Evolutionary conservation across 30 jellyfish, hydroid and myxozoan genomes (phyloP).

Genomic region (Aurelia sp.): DNA sequence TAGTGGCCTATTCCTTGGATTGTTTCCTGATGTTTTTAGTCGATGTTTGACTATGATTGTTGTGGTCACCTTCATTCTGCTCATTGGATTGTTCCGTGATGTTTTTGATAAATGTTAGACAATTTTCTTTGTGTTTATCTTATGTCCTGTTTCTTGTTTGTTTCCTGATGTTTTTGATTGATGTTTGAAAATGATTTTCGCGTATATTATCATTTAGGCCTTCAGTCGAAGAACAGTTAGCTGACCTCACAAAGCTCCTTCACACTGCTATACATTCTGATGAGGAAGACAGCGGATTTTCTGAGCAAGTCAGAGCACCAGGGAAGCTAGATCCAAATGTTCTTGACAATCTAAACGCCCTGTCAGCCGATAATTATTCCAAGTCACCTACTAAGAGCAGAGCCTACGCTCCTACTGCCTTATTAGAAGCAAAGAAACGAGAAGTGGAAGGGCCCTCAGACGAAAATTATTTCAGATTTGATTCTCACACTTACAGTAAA

Average conservation of each 20-base stretch:
- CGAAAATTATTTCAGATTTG: constrained; percentile 26
- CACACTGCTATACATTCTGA: constrained; percentile 84
- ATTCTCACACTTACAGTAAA: constrained; percentile 7
- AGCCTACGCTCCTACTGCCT: constrained; percentile 69
- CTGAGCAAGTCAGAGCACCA: constrained; percentile 70
- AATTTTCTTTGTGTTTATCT: too few relatives aligned
- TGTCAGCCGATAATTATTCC: constrained; percentile 57
- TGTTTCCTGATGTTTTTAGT: too few relatives aligned
- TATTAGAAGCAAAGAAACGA: constrained; percentile 51
- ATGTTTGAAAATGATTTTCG: too few relatives aligned
- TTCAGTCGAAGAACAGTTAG: constrained; percentile 89
- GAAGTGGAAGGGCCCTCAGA: constrained; percentile 67
- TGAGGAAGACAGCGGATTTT: constrained; percentile 76
- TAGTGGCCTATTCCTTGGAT: too few relatives aligned
- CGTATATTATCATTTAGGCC: constrained; percentile 52
- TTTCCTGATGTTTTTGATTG: too few relatives aligned
- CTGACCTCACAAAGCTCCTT: constrained; percentile 83
- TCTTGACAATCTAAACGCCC: constrained; percentile 67
- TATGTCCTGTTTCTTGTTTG: too few relatives aligned
- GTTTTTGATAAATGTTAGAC: too few relatives aligned
- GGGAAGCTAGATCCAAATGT: constrained; percentile 83
- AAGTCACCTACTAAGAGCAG: constrained; percentile 69
- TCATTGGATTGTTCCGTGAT: too few relatives aligned
- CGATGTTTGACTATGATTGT: too few relatives aligned
- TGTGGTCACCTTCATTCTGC: too few relatives aligned